Evolutionary conservation across 2,888 invertebrate species (phyloP).

Genomic region (Oligia latruncula): DNA sequence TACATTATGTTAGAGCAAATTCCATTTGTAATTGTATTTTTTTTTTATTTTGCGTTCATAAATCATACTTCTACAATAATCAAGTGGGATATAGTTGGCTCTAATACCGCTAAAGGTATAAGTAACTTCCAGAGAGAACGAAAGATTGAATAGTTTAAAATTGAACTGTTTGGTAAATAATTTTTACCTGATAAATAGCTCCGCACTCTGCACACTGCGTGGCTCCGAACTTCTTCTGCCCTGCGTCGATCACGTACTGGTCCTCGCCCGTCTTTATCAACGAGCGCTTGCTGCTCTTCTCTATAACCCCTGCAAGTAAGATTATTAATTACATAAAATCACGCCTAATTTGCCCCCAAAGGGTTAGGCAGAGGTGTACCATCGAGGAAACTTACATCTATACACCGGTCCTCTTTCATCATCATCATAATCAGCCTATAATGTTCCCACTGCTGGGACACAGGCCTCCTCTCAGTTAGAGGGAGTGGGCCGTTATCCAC

Average conservation of each 20-base stretch:
- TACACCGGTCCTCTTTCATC: background rate
- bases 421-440: too few relatives aligned
- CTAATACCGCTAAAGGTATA: background rate
- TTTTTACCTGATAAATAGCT: constrained; percentile 90
- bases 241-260: constrained; percentile 95
- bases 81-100: background rate
- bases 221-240: constrained; percentile 95
- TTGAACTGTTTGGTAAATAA: background rate
- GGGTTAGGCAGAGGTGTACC: too few relatives aligned
- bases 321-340: background rate
- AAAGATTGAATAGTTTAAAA: background rate
- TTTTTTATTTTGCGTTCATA: too few relatives aligned
- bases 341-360: too few relatives aligned
- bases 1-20: too few relatives aligned
- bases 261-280: constrained; percentile 84
- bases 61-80: background rate
- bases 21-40: too few relatives aligned
- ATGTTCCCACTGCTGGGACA: too few relatives aligned
- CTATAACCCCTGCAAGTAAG: constrained; percentile 37
- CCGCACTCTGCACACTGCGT: constrained; percentile 94
- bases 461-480: too few relatives aligned
- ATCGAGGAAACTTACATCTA: too few relatives aligned
- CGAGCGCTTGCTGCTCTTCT: constrained; percentile 74
- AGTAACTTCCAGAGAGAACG: background rate
- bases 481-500: too few relatives aligned